Evolutionary conservation across 2,113 vertebrate species (phyloP).

Genomic region (Notiomystis cincta): DNA sequence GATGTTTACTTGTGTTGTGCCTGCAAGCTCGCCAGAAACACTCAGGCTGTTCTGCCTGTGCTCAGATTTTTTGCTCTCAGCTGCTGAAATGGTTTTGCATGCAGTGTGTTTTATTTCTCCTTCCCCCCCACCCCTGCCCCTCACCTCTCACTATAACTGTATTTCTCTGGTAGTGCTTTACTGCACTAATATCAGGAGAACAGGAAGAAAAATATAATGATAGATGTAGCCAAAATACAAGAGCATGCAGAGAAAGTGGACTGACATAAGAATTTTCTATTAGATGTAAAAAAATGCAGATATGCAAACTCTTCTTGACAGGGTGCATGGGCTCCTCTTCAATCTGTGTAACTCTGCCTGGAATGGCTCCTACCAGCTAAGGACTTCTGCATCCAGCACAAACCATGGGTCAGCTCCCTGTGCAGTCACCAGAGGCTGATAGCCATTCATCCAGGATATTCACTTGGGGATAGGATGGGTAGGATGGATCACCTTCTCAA

Average conservation of each 20-base stretch:
- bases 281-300: neutral
- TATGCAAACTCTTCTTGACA: neutral
- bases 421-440: neutral
- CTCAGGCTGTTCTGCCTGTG: neutral
- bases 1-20: slow-evolving; percentile 46
- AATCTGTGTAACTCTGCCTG: neutral
- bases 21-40: slow-evolving; percentile 38
- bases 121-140: fast-evolving
- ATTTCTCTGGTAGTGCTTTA: neutral
- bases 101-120: neutral
- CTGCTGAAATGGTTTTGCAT: neutral
- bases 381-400: neutral
- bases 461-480: neutral
- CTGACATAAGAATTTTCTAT: neutral
- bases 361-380: neutral
- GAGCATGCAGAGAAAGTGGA: neutral
- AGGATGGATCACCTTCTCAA: neutral
- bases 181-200: neutral
- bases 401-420: neutral
- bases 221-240: neutral
- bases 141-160: neutral
- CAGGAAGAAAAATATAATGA: neutral
- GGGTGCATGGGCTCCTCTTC: neutral
- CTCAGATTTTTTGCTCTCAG: neutral
- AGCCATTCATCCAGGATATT: neutral